Conservation (phyloP, 1,140 invertebrate species). For the Adelges cooleyi region DNA sequence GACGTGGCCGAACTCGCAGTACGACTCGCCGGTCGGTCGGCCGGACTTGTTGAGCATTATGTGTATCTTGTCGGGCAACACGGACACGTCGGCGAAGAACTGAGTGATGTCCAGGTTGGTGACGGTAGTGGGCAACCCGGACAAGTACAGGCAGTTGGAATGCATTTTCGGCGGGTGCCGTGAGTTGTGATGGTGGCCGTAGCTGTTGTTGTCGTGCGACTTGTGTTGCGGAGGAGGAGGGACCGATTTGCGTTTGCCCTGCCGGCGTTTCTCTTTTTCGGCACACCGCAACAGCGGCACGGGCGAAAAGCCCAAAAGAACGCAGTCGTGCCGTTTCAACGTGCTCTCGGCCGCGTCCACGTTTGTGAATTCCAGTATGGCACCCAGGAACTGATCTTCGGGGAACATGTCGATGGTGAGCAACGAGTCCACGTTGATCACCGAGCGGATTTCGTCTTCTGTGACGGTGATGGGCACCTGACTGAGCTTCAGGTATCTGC, state of each 20-base stretch:
- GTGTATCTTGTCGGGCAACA: conserved; percentile 64
- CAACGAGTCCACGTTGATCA: neutral
- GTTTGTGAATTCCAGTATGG: neutral
- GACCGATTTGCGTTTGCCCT: neutral
- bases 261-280: neutral
- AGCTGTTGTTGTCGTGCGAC: neutral
- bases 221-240: no score
- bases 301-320: neutral
- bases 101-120: conserved; percentile 64
- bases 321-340: neutral
- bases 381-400: conserved; percentile 4
- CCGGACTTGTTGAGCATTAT: conserved; percentile 56
- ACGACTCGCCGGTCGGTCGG: conserved; percentile 65
- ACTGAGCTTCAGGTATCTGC: conserved; percentile 1
- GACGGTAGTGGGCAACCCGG: conserved; percentile 59
- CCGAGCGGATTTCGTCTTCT: neutral
- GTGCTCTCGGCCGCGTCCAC: neutral
- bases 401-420: neutral
- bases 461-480: conserved; percentile 8
- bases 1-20: conserved; percentile 63
- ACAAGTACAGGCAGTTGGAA: conserved; percentile 56
- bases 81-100: conserved; percentile 63
- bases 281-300: neutral
- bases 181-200: neutral
- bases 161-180: neutral